phyloP scores from a whole-genome alignment of 2,797 vertebrate genomes.

The Diceros bicornis region DNA sequence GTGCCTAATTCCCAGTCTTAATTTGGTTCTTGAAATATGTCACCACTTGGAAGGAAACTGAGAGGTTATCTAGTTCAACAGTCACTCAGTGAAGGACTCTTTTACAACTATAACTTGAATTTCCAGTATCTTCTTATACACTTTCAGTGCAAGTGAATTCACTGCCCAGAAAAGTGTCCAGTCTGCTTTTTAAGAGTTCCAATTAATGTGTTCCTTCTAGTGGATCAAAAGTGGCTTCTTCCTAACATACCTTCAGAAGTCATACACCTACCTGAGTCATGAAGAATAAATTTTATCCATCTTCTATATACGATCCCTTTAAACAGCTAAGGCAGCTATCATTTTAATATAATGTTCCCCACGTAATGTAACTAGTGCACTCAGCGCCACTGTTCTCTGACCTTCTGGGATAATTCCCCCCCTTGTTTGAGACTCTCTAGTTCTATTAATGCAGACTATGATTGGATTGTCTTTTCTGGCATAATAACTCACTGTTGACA shows the following conservation, averaged over 20 bases:
- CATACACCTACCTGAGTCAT: not conserved
- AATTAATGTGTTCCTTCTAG: constrained; percentile 2
- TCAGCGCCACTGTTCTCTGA: not conserved
- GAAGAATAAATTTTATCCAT: not conserved
- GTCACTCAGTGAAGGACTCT: not conserved
- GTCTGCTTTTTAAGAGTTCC: constrained; percentile 10
- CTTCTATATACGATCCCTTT: not conserved
- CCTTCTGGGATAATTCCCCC: not conserved
- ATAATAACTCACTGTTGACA: not conserved
- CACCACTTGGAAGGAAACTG: not conserved
- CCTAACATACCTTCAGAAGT: constrained; percentile 37
- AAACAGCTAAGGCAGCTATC: not conserved
- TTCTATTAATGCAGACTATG: not conserved
- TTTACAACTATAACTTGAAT: constrained; percentile 33
- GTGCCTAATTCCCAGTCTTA: constrained; percentile 13
- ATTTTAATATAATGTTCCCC: not conserved
- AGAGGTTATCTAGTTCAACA: not conserved
- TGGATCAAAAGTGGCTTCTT: constrained; percentile 25
- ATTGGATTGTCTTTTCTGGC: not conserved
- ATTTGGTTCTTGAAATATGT: constrained; percentile 27
- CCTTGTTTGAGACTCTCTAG: not conserved
- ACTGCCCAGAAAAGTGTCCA: not conserved
- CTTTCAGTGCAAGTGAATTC: not conserved
- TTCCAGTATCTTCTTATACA: constrained; percentile 32
- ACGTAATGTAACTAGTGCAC: not conserved